A percentile compares a stretch with the other conserved stretches of the same genome.
These are phyloP conservation scores for Malurus alboscapulatus DNA, from an alignment of 2,113 vertebrate genomes.

Conservation along the genomic window DNA sequence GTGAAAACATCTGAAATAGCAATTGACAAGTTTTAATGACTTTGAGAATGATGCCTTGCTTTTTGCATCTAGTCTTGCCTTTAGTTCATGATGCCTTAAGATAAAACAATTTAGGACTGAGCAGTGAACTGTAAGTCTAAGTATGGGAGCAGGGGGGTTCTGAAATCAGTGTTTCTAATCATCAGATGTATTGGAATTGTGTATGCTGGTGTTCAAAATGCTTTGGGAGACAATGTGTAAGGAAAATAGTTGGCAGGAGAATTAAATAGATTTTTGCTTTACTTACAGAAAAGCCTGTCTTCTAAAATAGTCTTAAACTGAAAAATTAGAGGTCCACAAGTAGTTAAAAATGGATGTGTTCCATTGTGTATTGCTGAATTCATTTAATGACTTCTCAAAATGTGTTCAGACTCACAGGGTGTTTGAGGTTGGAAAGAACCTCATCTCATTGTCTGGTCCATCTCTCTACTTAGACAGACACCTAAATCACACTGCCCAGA, in stretches of 20 bases:
- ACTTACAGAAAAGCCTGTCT: neutral
- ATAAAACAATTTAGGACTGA: neutral
- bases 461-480: neutral
- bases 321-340: neutral
- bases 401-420: neutral
- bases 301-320: neutral
- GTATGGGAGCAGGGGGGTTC: neutral
- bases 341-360: neutral
- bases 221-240: neutral
- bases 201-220: neutral
- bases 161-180: neutral
- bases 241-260: neutral
- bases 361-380: neutral
- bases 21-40: neutral
- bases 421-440: neutral
- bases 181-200: neutral
- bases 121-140: neutral
- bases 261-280: neutral
- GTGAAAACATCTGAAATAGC: neutral
- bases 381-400: neutral
- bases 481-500: neutral
- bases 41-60: accelerated
- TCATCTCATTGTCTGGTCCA: neutral
- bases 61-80: neutral
- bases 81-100: neutral